Evolutionary conservation across 2,797 vertebrate species (phyloP).

Genomic region (Pampus argenteus): DNA sequence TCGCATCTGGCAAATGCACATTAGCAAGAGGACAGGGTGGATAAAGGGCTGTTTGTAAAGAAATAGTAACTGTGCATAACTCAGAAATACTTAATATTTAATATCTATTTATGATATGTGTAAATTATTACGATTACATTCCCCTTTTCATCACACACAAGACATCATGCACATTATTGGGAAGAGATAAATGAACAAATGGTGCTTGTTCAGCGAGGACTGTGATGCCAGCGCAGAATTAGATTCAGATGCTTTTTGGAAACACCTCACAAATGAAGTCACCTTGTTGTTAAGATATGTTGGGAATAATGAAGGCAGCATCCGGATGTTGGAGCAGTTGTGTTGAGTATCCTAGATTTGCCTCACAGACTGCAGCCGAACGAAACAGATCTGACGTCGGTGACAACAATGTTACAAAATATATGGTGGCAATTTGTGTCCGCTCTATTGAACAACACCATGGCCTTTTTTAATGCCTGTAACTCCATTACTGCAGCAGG

Average conservation of each 20-base stretch:
- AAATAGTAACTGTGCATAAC: too few relatives aligned
- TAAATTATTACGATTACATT: neutral
- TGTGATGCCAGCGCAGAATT: slow-evolving; percentile 1
- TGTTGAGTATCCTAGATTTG: neutral
- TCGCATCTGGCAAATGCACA: too few relatives aligned
- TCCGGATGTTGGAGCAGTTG: slow-evolving; percentile 4
- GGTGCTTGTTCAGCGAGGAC: neutral
- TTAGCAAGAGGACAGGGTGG: too few relatives aligned
- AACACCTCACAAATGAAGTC: slow-evolving; percentile 3
- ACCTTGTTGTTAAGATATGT: neutral
- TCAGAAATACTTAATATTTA: too few relatives aligned
- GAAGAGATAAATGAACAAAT: slow-evolving; percentile 1
- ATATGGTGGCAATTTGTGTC: slow-evolving; percentile 17
- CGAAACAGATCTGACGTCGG: neutral
- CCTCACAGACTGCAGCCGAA: slow-evolving; percentile 9
- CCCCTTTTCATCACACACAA: neutral
- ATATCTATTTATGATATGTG: too few relatives aligned
- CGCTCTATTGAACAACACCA: neutral
- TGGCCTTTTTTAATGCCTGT: slow-evolving; percentile 27
- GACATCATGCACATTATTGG: neutral
- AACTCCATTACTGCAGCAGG: slow-evolving; percentile 14
- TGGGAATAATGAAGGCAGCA: slow-evolving; percentile 5
- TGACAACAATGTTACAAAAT: slow-evolving; percentile 20
- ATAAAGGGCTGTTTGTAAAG: too few relatives aligned
- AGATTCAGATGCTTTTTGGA: slow-evolving; percentile 13